Conservation (phyloP, 2,888 invertebrate genomes). For the Meliscaeva auricollis region DNA sequence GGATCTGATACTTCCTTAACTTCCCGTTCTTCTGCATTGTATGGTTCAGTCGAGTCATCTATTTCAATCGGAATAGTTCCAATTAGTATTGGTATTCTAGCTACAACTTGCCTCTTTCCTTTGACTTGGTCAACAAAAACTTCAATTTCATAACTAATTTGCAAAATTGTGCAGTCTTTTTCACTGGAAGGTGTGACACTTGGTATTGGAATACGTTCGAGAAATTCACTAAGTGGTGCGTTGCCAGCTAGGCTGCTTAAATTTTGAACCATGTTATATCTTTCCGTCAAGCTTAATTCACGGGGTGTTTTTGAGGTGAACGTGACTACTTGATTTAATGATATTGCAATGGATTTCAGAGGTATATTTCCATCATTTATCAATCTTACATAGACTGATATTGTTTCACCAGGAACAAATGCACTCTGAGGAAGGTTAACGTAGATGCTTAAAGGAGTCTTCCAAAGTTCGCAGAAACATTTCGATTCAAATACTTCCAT, state of each 20-base stretch:
- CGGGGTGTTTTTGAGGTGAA: constrained; percentile 68
- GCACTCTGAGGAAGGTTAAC: constrained; percentile 78
- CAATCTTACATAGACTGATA: constrained; percentile 79
- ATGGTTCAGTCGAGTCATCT: constrained; percentile 12
- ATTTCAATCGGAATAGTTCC: constrained; percentile 66
- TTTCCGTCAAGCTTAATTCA: constrained; percentile 24
- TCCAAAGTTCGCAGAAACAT: constrained; percentile 79
- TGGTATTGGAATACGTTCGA: constrained; percentile 59
- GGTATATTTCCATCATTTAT: constrained; percentile 78
- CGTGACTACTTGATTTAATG: constrained; percentile 78
- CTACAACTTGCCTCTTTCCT: constrained; percentile 76
- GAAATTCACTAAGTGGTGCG: constrained; percentile 48
- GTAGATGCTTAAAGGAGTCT: constrained; percentile 78
- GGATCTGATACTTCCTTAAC: neutral
- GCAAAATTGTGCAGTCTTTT: constrained; percentile 79
- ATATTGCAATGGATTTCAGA: constrained; percentile 78
- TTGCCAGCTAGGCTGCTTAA: constrained; percentile 44
- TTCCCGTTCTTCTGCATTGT: neutral
- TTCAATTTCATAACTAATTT: constrained; percentile 80
- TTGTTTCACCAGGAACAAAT: constrained; percentile 79
- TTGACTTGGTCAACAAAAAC: constrained; percentile 77
- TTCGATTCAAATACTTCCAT: constrained; percentile 76
- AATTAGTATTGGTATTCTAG: constrained; percentile 78
- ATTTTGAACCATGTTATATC: constrained; percentile 50
- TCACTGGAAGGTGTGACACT: constrained; percentile 77